A percentile compares a stretch with the other conserved stretches of the same genome.
Conservation (phyloP, 2,797 vertebrate species). For the Phrynocephalus forsythii region DNA sequence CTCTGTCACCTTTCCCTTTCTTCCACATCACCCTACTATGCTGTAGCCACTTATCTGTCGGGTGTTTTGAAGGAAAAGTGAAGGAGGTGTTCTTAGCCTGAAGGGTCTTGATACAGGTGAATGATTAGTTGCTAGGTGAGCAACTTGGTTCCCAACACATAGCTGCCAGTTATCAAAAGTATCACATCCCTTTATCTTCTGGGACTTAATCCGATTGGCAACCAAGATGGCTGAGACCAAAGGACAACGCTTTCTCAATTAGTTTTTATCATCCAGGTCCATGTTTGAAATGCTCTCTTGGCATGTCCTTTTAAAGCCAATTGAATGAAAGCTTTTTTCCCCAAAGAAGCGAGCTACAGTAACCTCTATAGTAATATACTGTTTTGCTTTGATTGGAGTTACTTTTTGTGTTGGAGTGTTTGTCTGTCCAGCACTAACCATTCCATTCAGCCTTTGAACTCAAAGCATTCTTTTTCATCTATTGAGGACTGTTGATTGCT, state of each 20-base stretch:
- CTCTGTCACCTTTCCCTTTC: constrained; percentile 41
- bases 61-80: constrained; percentile 34
- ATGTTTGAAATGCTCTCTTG: neutral
- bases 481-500: too few species aligned
- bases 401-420: too few species aligned
- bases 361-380: neutral
- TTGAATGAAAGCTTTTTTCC: neutral
- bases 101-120: constrained; percentile 35
- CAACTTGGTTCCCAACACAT: constrained; percentile 28
- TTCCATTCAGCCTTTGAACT: too few species aligned
- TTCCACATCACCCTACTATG: constrained; percentile 17
- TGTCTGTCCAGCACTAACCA: too few species aligned
- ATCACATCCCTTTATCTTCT: constrained; percentile 41
- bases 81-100: constrained; percentile 40
- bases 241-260: constrained; percentile 21
- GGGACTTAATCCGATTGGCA: constrained; percentile 27
- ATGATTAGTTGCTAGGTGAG: constrained; percentile 45
- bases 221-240: constrained; percentile 16
- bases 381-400: neutral
- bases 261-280: constrained; percentile 22
- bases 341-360: neutral
- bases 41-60: constrained; percentile 33
- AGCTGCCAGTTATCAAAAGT: constrained; percentile 37
- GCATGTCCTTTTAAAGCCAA: constrained; percentile 20
- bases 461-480: too few species aligned